Evolutionary conservation across 92 coral and sea anemone genomes (phyloP).

Genomic region (Epizoanthus ramosus): DNA sequence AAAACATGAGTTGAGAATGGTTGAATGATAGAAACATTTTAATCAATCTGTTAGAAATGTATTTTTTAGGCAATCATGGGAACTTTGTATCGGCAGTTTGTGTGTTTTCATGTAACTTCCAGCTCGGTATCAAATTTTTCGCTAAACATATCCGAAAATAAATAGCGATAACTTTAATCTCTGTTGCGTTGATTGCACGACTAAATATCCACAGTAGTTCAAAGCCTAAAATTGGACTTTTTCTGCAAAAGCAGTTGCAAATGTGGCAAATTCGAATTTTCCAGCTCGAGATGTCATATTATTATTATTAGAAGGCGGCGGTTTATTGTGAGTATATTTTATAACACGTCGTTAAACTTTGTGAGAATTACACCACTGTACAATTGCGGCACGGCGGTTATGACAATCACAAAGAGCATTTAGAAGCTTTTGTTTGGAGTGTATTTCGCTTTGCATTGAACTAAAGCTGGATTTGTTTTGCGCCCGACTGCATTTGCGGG

Average conservation of each 20-base stretch:
- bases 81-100: not conserved
- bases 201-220: too few relatives aligned
- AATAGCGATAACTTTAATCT: not conserved
- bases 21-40: not conserved
- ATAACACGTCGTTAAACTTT: not conserved
- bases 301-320: not conserved
- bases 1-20: not conserved
- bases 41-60: not conserved
- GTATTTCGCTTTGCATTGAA: too few relatives aligned
- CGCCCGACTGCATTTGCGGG: too few relatives aligned
- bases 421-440: not conserved
- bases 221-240: not conserved
- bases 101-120: not conserved
- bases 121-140: not conserved
- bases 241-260: not conserved
- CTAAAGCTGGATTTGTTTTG: too few relatives aligned
- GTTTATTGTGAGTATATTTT: not conserved
- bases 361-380: not conserved
- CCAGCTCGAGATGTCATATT: not conserved
- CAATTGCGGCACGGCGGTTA: not conserved
- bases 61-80: not conserved
- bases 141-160: not conserved
- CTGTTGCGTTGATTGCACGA: not conserved
- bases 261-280: not conserved
- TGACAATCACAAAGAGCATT: not conserved